These are phyloP conservation scores for Apis dorsata DNA, from an alignment of 1,140 invertebrate genomes.

Conservation along the genomic window DNA sequence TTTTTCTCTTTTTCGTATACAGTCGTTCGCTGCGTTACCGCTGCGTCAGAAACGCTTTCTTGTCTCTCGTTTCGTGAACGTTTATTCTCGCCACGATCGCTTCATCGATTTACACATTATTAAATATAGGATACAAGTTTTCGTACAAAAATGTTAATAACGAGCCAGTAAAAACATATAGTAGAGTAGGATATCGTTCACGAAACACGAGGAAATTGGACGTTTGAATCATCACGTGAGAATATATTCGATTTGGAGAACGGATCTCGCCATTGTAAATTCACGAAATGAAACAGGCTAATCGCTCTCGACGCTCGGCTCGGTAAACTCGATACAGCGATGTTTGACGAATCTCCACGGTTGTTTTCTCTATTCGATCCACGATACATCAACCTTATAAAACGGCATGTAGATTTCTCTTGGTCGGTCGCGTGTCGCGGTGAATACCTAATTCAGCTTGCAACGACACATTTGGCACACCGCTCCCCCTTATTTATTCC, in stretches of 20 bases:
- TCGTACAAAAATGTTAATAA: constrained; percentile 11
- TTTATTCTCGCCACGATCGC: neutral
- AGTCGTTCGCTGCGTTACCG: neutral
- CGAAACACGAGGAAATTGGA: neutral
- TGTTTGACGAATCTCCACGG: constrained; percentile 7
- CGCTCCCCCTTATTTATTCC: constrained; percentile 31
- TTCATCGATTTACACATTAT: neutral
- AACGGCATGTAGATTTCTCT: constrained; percentile 48
- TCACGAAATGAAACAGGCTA: constrained; percentile 7
- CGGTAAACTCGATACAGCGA: neutral
- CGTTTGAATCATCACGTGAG: neutral
- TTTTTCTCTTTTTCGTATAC: neutral
- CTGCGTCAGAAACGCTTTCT: neutral
- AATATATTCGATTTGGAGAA: neutral
- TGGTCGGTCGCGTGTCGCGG: constrained; percentile 4
- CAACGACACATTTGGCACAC: constrained; percentile 27
- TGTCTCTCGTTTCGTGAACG: neutral
- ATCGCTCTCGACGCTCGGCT: neutral
- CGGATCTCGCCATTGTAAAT: neutral
- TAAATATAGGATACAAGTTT: neutral
- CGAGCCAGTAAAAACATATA: neutral
- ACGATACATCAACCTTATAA: constrained; percentile 50
- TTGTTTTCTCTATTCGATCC: constrained; percentile 33
- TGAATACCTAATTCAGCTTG: constrained; percentile 50
- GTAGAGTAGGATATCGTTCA: neutral